Percentiles rank a stretch among this genome's conserved stretches.
Evolutionary conservation across 2,888 invertebrate genomes (phyloP).

Genomic region (Andricus curvator): DNA sequence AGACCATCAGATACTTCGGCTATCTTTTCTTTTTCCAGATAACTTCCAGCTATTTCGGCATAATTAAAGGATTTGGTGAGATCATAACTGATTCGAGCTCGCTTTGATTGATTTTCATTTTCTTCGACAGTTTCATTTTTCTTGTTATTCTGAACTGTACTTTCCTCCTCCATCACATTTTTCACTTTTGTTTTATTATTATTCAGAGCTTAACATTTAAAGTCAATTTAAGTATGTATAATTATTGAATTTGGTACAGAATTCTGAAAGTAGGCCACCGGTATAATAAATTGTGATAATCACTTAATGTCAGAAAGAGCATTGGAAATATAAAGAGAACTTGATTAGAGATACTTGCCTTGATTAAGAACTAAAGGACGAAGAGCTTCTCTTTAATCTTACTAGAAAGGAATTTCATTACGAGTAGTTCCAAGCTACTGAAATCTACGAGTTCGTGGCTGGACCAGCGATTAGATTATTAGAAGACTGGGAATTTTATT

Average conservation of each 20-base stretch:
- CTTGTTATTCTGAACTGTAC: not conserved
- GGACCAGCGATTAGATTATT: slow-evolving; percentile 15
- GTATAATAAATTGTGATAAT: not conserved
- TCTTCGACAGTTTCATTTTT: not conserved
- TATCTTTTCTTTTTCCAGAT: not conserved
- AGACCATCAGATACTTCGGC: not conserved
- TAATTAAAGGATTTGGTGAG: slow-evolving; percentile 27
- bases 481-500: not conserved
- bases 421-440: slow-evolving; percentile 37
- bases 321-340: slow-evolving; percentile 7
- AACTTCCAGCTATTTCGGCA: not conserved
- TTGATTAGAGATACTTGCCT: slow-evolving; percentile 44
- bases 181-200: not conserved
- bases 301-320: not conserved
- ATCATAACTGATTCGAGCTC: slow-evolving; percentile 16
- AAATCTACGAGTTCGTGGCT: slow-evolving; percentile 45
- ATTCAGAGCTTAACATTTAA: not conserved
- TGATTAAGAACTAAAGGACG: slow-evolving; percentile 43
- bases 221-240: not conserved
- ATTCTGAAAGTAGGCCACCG: not conserved
- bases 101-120: not conserved
- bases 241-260: not conserved
- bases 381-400: slow-evolving; percentile 47
- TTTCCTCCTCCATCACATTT: not conserved
- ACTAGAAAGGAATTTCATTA: slow-evolving; percentile 50